Base-by-base conservation (phyloP, 2,888 invertebrate species). In the Ormyrus nitidulus region DNA sequence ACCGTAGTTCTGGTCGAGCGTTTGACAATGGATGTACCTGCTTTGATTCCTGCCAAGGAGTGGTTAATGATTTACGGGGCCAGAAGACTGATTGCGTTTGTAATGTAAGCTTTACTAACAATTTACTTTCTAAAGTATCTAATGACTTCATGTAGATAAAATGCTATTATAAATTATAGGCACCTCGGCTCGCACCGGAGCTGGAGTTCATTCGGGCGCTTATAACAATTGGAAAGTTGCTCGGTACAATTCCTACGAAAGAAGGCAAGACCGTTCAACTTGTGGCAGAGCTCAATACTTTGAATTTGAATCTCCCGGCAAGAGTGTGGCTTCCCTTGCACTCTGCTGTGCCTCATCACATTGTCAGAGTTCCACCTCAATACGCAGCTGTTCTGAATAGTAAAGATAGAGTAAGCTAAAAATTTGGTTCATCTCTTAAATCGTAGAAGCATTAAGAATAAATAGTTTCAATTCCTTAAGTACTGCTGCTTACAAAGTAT, bases 301-400 rank as follows among this genome's bases (percentile, higher is more conserved):
- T 99, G 80, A 99, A 99, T 92, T 93, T 99, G 84, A 99, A 99
- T 92, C 93, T 99, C 81, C 99, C 99, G 11, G 99, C 99, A 10
- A 93, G 98, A 80, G 99, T 99, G 81, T 99, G 99, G 99, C 93
- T 99, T 85, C 99, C 99, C 11, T 93, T 99, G 66, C 95, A 97
- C 90, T 95, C 95, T 84, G 93, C 94, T 85, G 92, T 93, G 86
- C 95, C 97, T 71, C 99, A 99, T 92, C 96, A 98, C 89, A 96
- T 99, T 86, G 95, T 99, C 69, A 93, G 99, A 91, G 98, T 99
- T 91, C 99, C 99, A 62, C 98, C 98, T 80, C 97, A 98, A 88
- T 97, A 98, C 84, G 98, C 98, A 82, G 99, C 99, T 72, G 99
- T 99, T 75, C 94, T 99, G 84, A 99, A 99, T 91, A 99, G 99